Evolutionary conservation across 2,113 vertebrate genomes (phyloP).

Genomic region (Carlito syrichta): DNA sequence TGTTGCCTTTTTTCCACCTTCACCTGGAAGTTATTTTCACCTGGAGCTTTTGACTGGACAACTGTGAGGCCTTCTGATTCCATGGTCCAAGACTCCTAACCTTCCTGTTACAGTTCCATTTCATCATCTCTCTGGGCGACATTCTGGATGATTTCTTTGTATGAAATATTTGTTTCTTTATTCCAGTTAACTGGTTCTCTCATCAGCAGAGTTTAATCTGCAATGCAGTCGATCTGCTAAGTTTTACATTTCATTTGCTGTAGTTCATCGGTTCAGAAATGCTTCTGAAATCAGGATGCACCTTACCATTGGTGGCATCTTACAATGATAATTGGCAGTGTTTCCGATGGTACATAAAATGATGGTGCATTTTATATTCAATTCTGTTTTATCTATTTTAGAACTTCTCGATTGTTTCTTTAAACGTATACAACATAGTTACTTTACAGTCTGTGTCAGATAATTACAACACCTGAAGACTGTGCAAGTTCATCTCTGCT

Average conservation of each 20-base stretch:
- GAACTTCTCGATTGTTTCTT: background rate
- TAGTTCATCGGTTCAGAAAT: background rate
- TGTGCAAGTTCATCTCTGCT: background rate
- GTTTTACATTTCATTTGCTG: constrained; percentile 15
- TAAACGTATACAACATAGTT: background rate
- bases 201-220: constrained; percentile 20
- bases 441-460: background rate
- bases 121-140: background rate
- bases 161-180: constrained; percentile 22
- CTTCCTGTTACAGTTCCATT: background rate
- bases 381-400: constrained; percentile 9
- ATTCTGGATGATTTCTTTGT: background rate
- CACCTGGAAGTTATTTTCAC: background rate
- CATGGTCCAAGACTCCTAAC: background rate
- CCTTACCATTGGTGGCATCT: background rate
- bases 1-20: background rate
- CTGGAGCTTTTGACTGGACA: background rate
- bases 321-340: background rate
- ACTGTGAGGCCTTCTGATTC: background rate
- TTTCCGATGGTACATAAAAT: background rate
- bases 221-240: constrained; percentile 3
- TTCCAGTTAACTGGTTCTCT: constrained; percentile 4
- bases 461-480: background rate
- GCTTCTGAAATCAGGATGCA: background rate
- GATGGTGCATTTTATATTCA: background rate